Base-by-base conservation (phyloP, 2,113 vertebrate genomes). In the Trichomycterus rosablanca region DNA sequence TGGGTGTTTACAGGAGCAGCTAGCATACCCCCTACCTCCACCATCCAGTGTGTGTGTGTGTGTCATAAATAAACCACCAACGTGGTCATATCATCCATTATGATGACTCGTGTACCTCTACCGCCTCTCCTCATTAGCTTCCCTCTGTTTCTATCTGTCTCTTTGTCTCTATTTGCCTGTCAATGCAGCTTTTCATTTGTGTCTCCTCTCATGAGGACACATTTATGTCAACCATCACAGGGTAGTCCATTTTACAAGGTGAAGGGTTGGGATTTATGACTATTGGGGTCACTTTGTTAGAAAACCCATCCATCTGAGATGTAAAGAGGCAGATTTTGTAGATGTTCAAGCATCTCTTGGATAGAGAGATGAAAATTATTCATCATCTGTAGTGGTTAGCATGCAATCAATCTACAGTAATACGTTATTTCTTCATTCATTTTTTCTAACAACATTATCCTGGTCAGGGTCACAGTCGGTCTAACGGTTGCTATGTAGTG, bases 1-100 rank as follows among this genome's bases (percentile, higher is more conserved):
- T 84, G 81, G 78, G 75, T 80, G 82, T 83, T 82, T 76, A 60
- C 53, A 15, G 71, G 74, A 77, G 76, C 79, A 78, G 74, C 79
- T 44, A 75, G 70, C 71, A 57, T 53, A 53, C 61, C 53, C 45
- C 63, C 71, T 74, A 71, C 50, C 40, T 59, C 70, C 42, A 3
- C 26, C 12, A 9, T 20, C 24, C 5, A 1, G 45, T 39, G 30
- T 34, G 46, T 51, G 23, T 22, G 79, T 76, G 75, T 76, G 76
- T 74, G 55, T 74, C 59, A 79, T 85, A 85, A 82, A 84, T 82
- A 85, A 85, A 62, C 73, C 69, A 69, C 73, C 66, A 74, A 75
- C 71, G 71, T 76, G 77, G 74, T 66, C 64, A 59, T 76, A 78
- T 78, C 76, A 83, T 83, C 77, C 64, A 57, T 81, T 81, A 80